Evolutionary conservation across 2,113 vertebrate species (phyloP).

Genomic region (Callipepla squamata): DNA sequence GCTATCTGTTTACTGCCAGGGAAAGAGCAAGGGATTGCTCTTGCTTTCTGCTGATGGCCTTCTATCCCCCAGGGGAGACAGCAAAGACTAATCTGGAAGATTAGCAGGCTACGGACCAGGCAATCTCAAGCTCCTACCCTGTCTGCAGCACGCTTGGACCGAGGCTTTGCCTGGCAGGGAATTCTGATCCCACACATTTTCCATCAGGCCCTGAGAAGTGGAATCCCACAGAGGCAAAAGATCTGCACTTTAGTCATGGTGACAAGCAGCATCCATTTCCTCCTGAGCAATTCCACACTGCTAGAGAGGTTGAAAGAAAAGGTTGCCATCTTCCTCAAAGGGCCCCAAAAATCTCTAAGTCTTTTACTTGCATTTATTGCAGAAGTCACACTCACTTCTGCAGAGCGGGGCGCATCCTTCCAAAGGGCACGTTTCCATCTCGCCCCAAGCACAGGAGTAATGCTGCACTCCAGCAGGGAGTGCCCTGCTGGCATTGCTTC

Average conservation of each 20-base stretch:
- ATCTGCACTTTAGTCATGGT: constrained; percentile 31
- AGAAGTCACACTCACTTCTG: neutral
- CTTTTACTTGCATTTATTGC: neutral
- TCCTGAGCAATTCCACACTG: neutral
- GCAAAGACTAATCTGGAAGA: constrained; percentile 63
- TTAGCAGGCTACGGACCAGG: constrained; percentile 50
- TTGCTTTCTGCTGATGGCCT: constrained; percentile 54
- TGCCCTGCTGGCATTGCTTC: neutral
- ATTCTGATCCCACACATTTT: constrained; percentile 58
- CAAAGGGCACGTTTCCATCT: neutral
- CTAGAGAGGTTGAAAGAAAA: neutral
- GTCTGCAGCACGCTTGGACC: neutral
- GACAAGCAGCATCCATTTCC: neutral
- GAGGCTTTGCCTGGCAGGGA: constrained; percentile 41
- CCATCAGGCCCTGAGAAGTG: constrained; percentile 37
- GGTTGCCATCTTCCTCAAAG: neutral
- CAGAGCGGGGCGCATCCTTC: neutral
- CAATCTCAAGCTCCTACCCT: constrained; percentile 35
- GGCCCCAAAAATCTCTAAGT: neutral
- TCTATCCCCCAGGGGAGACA: constrained; percentile 26
- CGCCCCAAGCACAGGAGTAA: neutral
- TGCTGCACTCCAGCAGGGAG: neutral
- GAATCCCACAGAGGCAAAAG: neutral
- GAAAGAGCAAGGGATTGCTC: constrained; percentile 52
- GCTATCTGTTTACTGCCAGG: constrained; percentile 13